Base-by-base conservation (phyloP, 2,113 vertebrate genomes). In the Pomatostomus ruficeps region DNA sequence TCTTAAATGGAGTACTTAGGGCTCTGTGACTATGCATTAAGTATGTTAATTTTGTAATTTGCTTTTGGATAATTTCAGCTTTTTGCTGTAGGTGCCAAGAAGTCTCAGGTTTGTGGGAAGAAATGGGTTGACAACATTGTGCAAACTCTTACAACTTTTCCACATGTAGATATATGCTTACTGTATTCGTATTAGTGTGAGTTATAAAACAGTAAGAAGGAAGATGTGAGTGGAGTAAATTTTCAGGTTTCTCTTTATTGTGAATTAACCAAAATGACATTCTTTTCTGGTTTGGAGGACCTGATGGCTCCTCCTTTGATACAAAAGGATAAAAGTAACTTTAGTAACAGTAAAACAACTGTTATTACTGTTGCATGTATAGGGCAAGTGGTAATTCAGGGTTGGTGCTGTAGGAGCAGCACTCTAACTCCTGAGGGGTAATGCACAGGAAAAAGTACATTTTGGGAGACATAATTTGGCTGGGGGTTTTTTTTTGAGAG, bases 111-210 rank as follows among this genome's bases (percentile, higher is more conserved):
- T 49, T 74, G 42, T 74, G 52, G 14, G 45, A 38, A 36, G 29
- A 71, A 49, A 11, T 8, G 12, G 9, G 5, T 52, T 48, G 66
- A 31, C 18, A 35, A 0, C 9, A 0, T 6, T 33, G 15, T 36
- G n/a, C 54, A 15, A 48, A 62, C 66, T 35, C 63, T 57, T n/a
- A 9, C 9, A 55, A 3, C 23, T 67, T 51, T 75, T 88, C 49
- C 9, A 5, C 40, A 7, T 48, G 3, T 21, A 3, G 33, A 14
- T 40, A 11, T 9, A 11, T 58, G 15, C n/a, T 36, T 77, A 35
- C 1, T 45, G 3, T 38, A 3, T 45, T 38, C 21, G 72, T 67
- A 38, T 21, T 33, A 12, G 24, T 28, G 46, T 28, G 38, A 67
- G 11, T 49, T 63, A 26, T 7, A 49, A 63, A 88, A 43, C 21